Base-by-base conservation (phyloP, 2,797 vertebrate species). In the Mus minutoides region DNA sequence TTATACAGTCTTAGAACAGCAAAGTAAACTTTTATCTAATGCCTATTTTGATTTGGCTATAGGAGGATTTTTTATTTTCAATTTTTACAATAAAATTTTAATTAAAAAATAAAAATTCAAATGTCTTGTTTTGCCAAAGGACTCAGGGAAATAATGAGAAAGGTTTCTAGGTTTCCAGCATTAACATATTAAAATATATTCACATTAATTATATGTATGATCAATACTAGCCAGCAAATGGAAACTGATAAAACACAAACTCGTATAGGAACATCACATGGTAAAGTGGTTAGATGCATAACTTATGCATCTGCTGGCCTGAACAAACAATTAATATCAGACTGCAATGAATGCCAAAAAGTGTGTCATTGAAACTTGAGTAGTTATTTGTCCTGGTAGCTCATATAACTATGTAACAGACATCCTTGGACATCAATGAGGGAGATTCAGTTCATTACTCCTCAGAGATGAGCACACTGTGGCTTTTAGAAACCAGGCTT, bases 201-300 rank as follows among this genome's bases (percentile, higher is more conserved):
- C 49, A 56, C 40, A 79, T 0, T 56, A 10, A 40, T 71, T 4
- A 69, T 12, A 1, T 31, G 7, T 22, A 49, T 21, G 13, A 75
- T 22, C 56, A 84, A 76, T 24, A 29, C 5, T 6, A 75, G 26
- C 2, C 24, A 84, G 14, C 6, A 80, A 40, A 9, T 37, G 8
- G 6, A 64, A 26, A 12, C 0, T 11, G 3, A 19, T 1, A 17
- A 11, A 54, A 24, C 10, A 43, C 19, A 76, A 69, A 64, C 31
- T n/a, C 1, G 56, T 67, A 0, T 0, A 11, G 3, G 54, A 26
- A 2, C 10, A 0, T 6, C 34, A 1, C 13, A 34, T 58, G 16
- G 67, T 4, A 14, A 17, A 58, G 1, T 17, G 3, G 3, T 58
- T 34, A 11, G 5, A 58, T 6, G 3, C 13, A n/a, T 46, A 19